Evolutionary conservation across 2,113 vertebrate species (phyloP).

Genomic region (Melanerpes aurifrons): DNA sequence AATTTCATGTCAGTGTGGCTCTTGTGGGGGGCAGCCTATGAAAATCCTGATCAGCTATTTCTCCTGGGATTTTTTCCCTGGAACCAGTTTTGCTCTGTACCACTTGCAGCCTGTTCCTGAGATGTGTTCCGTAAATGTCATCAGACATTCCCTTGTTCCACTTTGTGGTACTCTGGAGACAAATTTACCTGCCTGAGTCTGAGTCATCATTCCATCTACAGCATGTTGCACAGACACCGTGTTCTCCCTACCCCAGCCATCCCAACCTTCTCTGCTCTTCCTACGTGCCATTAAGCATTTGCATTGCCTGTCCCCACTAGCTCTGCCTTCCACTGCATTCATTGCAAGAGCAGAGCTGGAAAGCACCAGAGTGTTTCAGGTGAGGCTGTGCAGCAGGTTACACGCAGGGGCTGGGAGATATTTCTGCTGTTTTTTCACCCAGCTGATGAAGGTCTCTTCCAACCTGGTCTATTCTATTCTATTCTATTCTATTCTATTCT

Average conservation of each 20-base stretch:
- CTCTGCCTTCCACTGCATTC: background rate
- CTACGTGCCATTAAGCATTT: background rate
- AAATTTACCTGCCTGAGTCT: conserved; percentile 23
- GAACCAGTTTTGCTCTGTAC: conserved; percentile 2
- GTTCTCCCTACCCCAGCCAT: background rate
- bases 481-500: too few species aligned
- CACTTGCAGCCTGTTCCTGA: background rate
- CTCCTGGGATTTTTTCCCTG: background rate
- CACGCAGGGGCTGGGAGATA: background rate
- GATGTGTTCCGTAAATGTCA: conserved; percentile 13
- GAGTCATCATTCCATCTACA: conserved; percentile 33
- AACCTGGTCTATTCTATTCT: too few species aligned
- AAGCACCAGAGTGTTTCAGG: background rate
- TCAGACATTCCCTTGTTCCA: background rate
- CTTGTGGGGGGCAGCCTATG: background rate
- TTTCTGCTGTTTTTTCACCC: background rate
- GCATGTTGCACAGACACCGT: background rate
- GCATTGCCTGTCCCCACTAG: background rate
- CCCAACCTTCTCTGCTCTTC: background rate
- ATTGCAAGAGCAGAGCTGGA: background rate
- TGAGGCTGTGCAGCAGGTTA: background rate
- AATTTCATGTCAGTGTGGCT: background rate
- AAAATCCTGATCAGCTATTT: background rate
- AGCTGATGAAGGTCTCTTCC: too few species aligned
- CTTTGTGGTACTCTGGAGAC: conserved; percentile 15